Conservation (phyloP, 2,888 invertebrate species). For the Mellilla xanthometata region DNA sequence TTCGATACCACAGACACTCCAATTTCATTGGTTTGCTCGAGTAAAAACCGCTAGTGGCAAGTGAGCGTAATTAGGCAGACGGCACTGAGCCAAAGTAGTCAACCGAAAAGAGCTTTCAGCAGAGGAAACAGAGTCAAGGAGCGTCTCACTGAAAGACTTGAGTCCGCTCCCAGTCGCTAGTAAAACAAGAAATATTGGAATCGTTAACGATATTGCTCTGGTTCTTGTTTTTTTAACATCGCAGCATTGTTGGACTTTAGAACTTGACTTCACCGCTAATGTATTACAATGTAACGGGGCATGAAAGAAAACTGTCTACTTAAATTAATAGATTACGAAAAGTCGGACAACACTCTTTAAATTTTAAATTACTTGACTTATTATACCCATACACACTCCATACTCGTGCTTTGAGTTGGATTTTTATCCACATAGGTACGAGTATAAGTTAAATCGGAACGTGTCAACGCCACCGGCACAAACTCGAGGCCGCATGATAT, state of each 20-base stretch:
- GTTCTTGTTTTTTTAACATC: conserved; percentile 1
- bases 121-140: conserved; percentile 45
- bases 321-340: too few relatives aligned
- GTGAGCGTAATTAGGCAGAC: conserved; percentile 47
- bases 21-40: conserved; percentile 25
- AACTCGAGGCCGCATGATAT: conserved; percentile 11
- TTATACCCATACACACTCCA: too few relatives aligned
- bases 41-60: conserved; percentile 31
- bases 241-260: background rate
- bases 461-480: background rate
- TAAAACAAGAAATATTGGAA: conserved; percentile 43
- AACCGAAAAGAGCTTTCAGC: conserved; percentile 38
- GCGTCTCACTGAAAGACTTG: conserved; percentile 46
- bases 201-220: conserved; percentile 23
- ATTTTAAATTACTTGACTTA: too few relatives aligned
- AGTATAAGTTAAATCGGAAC: background rate
- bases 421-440: too few relatives aligned
- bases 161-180: conserved; percentile 42
- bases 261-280: background rate
- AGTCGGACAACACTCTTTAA: too few relatives aligned
- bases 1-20: conserved; percentile 12
- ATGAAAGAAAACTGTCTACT: too few relatives aligned
- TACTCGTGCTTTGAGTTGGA: too few relatives aligned
- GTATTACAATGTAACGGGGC: background rate
- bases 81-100: conserved; percentile 52